Conservation (phyloP, 2,888 invertebrate genomes). For the Thecocarcelia acutangulata region DNA sequence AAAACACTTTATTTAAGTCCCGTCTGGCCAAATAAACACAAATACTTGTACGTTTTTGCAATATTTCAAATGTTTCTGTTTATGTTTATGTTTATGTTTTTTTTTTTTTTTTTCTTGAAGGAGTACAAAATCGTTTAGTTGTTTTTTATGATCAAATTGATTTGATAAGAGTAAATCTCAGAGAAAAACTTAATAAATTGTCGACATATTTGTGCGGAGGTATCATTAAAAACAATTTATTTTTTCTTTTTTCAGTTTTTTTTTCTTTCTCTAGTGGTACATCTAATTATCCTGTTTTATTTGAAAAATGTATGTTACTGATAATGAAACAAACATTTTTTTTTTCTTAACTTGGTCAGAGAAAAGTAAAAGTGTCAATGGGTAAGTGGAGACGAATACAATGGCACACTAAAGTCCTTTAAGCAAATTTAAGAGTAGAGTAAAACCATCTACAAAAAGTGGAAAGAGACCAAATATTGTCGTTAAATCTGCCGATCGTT, state of each 20-base stretch:
- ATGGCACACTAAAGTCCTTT: background rate
- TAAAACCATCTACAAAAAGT: no score
- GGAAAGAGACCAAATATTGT: no score
- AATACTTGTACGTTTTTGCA: background rate
- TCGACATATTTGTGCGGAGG: constrained; percentile 56
- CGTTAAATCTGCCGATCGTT: no score
- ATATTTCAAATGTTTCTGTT: constrained; percentile 17
- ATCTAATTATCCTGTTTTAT: constrained; percentile 49
- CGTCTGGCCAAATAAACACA: constrained; percentile 26
- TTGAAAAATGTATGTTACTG: constrained; percentile 42
- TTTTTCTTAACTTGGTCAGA: background rate
- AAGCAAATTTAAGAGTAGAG: background rate
- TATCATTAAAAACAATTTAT: constrained; percentile 54
- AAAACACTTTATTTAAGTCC: constrained; percentile 9
- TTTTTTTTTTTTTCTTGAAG: background rate
- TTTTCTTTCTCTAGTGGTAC: background rate
- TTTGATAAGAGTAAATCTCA: constrained; percentile 28
- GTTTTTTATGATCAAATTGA: constrained; percentile 23
- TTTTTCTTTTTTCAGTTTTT: constrained; percentile 5
- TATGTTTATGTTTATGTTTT: no score
- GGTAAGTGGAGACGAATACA: background rate
- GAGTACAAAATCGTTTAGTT: background rate
- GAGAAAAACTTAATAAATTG: constrained; percentile 45
- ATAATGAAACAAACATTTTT: background rate
- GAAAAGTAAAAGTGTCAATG: constrained; percentile 28